Base-by-base conservation (phyloP, 2,113 vertebrate genomes). In the Psilopogon haemacephalus region DNA sequence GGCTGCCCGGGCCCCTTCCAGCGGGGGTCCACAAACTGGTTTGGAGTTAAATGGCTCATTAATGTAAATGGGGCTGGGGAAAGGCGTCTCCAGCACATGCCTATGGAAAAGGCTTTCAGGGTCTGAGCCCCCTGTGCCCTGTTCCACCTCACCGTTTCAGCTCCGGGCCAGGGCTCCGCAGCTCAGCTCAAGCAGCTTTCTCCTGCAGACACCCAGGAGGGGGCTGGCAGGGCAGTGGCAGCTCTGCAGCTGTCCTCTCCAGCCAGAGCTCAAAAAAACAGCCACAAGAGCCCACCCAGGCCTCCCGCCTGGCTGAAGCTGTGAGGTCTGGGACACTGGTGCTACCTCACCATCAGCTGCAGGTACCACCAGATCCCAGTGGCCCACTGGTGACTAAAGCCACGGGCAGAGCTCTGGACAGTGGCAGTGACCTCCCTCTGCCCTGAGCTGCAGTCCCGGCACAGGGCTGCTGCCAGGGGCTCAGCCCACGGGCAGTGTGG, bases 31-130 rank as follows among this genome's bases (percentile, higher is more conserved):
- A n/a, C 94, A 88, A 86, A 92, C 82, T 46, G 76, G 85, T 94
- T 88, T 84, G 58, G 76, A 86, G 73, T 71, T 84, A 60, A 93
- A 91, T 78, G 85, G 79, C 76, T 91, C 95, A 77, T 94, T 68
- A 95, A 93, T 91, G 84, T 81, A 52, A 93, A 94, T 90, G 83
- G 84, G 27, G 37, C 65, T 42, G 40, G 62, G 74, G 56, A 92
- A 80, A 70, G 92, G 68, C 79, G 89, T 86, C 91, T 89, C 79
- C 69, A n/a, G 85, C 37, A 84, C 75, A 70, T 88, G 90, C 86
- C 80, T 48, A 81, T 72, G 90, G 86, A 77, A 88, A 95, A 84
- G 21, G 28, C 24, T 9, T 60, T 8, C 32, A 10, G 56, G 42
- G 37, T 70, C 73, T 2, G 20, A 70, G 40, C 35, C 58, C 32